Conservation (phyloP, 2,113 vertebrate species). For the Monopterus albus region DNA sequence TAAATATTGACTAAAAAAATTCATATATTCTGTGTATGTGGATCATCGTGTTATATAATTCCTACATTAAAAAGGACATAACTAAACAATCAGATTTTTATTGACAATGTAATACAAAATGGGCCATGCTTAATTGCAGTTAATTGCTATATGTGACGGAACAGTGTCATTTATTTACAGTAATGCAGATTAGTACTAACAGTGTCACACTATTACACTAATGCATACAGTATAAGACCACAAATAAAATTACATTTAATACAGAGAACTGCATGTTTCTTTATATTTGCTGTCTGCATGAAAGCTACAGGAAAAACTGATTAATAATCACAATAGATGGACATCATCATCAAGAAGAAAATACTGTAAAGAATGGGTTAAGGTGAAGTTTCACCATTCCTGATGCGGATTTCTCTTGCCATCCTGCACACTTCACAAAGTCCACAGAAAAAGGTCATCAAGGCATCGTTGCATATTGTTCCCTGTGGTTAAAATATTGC, state of each 20-base stretch:
- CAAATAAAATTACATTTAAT: background rate
- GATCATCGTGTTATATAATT: too few species aligned
- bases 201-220: background rate
- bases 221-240: background rate
- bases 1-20: too few species aligned
- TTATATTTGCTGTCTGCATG: background rate
- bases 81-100: constrained; percentile 3
- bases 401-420: constrained; percentile 85
- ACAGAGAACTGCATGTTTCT: constrained; percentile 5
- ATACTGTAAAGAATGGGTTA: constrained; percentile 5
- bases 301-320: background rate
- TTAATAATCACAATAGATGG: background rate
- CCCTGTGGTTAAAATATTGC: constrained; percentile 73
- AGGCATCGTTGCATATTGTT: constrained; percentile 82
- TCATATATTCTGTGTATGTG: too few species aligned
- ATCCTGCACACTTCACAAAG: constrained; percentile 83
- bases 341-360: background rate
- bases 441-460: constrained; percentile 82
- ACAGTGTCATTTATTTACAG: constrained; percentile 51
- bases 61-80: background rate
- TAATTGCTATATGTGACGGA: too few species aligned
- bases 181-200: background rate
- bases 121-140: background rate
- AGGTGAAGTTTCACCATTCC: constrained; percentile 75
- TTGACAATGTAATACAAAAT: constrained; percentile 1